Conservation (phyloP, 2,113 vertebrate species). For the Plestiodon gilberti region DNA sequence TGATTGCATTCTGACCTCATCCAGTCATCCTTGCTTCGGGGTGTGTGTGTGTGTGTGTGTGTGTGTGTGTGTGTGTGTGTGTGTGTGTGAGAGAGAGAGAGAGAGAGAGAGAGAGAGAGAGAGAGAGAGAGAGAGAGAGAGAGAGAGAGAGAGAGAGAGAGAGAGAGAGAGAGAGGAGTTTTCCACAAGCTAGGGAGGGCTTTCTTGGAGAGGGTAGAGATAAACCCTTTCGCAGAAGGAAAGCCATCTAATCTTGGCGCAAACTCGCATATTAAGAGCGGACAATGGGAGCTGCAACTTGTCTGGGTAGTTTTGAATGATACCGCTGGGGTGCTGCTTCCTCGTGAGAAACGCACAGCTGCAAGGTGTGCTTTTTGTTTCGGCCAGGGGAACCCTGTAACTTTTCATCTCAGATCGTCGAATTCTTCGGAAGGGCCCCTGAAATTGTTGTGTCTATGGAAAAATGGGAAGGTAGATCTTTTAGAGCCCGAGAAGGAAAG, state of each 20-base stretch:
- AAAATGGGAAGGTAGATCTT: conserved; percentile 31
- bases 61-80: background rate
- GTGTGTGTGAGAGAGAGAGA: conserved; percentile 9
- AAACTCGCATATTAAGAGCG: conserved; percentile 64
- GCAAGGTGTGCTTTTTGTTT: conserved; percentile 65
- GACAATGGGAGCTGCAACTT: conserved; percentile 68
- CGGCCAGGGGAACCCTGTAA: conserved; percentile 61
- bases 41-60: background rate
- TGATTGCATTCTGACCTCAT: background rate
- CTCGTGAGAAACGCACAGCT: conserved; percentile 65
- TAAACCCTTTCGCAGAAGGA: background rate
- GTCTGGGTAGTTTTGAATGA: conserved; percentile 64
- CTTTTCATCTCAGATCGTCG: conserved; percentile 65
- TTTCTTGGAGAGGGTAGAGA: background rate
- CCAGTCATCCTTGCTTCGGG: background rate
- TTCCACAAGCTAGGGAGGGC: conserved; percentile 25
- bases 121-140: background rate
- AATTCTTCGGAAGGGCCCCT: conserved; percentile 59
- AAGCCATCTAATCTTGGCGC: conserved; percentile 52
- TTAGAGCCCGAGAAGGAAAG: background rate
- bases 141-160: conserved; percentile 17
- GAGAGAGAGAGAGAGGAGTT: conserved; percentile 11
- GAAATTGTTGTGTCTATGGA: conserved; percentile 34
- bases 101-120: conserved; percentile 20
- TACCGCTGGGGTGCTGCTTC: conserved; percentile 50